A percentile compares a stretch with the other conserved stretches of the same genome.
Evolutionary conservation across 2,113 vertebrate genomes (phyloP).

Genomic region (Echinops telfairi): DNA sequence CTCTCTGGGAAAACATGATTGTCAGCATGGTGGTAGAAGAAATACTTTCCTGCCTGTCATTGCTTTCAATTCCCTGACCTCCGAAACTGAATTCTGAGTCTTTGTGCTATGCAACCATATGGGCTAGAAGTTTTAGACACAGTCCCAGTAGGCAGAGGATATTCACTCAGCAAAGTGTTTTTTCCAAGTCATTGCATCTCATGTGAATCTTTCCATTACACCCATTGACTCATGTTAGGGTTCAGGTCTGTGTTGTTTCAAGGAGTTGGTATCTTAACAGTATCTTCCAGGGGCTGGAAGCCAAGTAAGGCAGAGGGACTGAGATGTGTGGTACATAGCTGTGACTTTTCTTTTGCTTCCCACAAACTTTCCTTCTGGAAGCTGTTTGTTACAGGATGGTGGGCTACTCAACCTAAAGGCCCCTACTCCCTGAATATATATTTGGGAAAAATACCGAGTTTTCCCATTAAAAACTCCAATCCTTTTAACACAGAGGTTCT

Average conservation of each 20-base stretch:
- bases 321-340: not conserved
- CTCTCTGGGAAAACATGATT: slow-evolving; percentile 7
- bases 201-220: not conserved
- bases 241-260: not conserved
- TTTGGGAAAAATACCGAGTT: not conserved
- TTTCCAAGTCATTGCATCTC: not conserved
- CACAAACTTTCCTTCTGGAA: not conserved
- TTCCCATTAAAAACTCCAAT: not conserved
- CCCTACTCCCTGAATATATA: not conserved
- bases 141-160: not conserved
- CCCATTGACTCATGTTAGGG: not conserved
- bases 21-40: not conserved
- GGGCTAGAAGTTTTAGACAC: not conserved
- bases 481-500: too few species aligned
- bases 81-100: not conserved
- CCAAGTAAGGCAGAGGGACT: not conserved
- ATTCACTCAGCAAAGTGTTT: not conserved
- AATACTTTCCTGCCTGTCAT: not conserved
- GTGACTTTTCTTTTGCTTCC: not conserved
- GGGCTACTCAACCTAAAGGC: not conserved
- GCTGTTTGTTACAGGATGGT: not conserved
- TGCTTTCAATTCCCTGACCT: slow-evolving; percentile 33
- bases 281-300: not conserved
- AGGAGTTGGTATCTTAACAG: not conserved
- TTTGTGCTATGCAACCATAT: not conserved